Evolutionary conservation across 1,140 invertebrate species (phyloP).

Genomic region (Mizuhopecten yessoensis): DNA sequence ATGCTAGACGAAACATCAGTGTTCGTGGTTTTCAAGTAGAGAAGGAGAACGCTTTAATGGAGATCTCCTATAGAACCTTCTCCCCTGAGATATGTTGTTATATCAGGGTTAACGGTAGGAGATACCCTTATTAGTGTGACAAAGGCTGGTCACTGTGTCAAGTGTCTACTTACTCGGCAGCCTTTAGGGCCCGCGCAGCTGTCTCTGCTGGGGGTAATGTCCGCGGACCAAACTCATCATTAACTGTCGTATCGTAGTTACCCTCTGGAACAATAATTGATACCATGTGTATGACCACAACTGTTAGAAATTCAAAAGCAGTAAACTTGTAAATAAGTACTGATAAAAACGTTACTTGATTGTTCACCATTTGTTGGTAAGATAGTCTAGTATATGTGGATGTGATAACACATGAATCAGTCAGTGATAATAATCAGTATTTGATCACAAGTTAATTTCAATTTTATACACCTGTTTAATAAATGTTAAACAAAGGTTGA

Average conservation of each 20-base stretch:
- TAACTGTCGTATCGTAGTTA: conserved; percentile 63
- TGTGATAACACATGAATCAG: no score
- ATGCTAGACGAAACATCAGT: not conserved
- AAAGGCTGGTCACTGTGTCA: not conserved
- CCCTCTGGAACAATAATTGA: conserved; percentile 40
- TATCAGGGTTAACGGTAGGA: not conserved
- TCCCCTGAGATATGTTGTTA: not conserved
- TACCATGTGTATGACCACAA: no score
- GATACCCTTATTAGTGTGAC: not conserved
- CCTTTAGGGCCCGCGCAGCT: conserved; percentile 53
- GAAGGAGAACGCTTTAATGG: not conserved
- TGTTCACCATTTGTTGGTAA: no score
- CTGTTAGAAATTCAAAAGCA: no score
- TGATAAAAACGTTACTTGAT: no score
- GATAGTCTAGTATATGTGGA: no score
- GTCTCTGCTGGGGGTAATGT: conserved; percentile 63
- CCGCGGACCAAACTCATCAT: conserved; percentile 67
- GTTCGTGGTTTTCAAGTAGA: not conserved
- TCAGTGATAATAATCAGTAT: no score
- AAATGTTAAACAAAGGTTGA: no score
- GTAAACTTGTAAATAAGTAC: no score
- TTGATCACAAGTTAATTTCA: no score
- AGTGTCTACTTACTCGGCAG: conserved; percentile 48
- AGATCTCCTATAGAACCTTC: not conserved
- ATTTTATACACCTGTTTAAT: no score